Percentiles rank a stretch among this genome's conserved stretches.
Evolutionary conservation across 2,113 vertebrate species (phyloP).

Genomic region (Solea senegalensis): DNA sequence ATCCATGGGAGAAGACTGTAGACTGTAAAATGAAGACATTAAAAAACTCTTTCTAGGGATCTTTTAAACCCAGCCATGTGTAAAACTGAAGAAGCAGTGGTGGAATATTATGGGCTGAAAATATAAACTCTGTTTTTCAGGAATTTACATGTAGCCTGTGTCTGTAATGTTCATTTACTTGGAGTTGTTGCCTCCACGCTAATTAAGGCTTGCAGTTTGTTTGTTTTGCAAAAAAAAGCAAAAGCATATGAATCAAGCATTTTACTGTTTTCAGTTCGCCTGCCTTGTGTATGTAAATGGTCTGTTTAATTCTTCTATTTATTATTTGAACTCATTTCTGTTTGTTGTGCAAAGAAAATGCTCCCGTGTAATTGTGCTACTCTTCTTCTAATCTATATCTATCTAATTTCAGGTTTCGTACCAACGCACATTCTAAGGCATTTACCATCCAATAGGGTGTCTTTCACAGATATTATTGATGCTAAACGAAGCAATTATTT

Average conservation of each 20-base stretch:
- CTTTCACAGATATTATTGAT: conserved; percentile 68
- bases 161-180: conserved; percentile 45
- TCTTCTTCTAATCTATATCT: conserved; percentile 57
- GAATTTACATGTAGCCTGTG: conserved; percentile 17
- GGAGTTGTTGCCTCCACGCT: background rate
- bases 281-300: conserved; percentile 32
- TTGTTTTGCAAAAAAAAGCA: too few species aligned
- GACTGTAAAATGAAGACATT: background rate
- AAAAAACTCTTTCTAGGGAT: background rate
- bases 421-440: conserved; percentile 64
- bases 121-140: conserved; percentile 2
- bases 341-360: conserved; percentile 35
- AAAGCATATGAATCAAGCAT: too few species aligned
- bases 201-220: conserved; percentile 5
- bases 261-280: background rate
- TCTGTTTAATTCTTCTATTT: conserved; percentile 35
- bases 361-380: conserved; percentile 48
- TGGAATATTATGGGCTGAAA: conserved; percentile 27
- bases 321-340: conserved; percentile 44
- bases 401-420: conserved; percentile 49
- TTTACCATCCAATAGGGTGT: conserved; percentile 56
- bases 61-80: background rate
- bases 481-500: conserved; percentile 76
- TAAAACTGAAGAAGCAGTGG: background rate
- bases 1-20: background rate